Evolutionary conservation across 2,797 vertebrate genomes (phyloP).

Genomic region (Anguilla marmorata): DNA sequence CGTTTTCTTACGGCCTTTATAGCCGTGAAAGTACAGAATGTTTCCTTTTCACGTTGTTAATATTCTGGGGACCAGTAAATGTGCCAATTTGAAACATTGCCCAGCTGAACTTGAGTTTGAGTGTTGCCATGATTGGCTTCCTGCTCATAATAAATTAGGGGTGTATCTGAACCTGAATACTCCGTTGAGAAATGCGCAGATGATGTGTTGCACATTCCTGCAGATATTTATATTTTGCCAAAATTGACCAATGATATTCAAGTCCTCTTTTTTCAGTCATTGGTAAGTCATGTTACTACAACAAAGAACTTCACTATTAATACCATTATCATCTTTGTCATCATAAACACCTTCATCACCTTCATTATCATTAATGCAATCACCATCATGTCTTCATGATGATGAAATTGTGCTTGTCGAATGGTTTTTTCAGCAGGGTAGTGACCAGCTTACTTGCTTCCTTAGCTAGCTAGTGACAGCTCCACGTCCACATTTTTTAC

Average conservation of each 20-base stretch:
- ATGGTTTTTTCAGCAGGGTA: not conserved
- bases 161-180: not conserved
- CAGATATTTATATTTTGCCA: not conserved
- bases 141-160: not conserved
- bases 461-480: not conserved
- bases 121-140: constrained; percentile 30
- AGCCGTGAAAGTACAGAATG: constrained; percentile 25
- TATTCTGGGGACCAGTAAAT: constrained; percentile 25
- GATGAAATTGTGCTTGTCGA: not conserved
- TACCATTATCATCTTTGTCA: not conserved
- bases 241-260: not conserved
- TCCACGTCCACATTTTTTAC: not conserved
- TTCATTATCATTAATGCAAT: not conserved
- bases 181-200: not conserved
- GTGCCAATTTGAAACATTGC: constrained; percentile 30
- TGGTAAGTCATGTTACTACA: not conserved
- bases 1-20: not conserved
- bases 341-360: not conserved
- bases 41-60: constrained; percentile 5
- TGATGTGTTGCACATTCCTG: not conserved
- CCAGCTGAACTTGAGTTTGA: constrained; percentile 18
- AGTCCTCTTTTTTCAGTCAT: not conserved
- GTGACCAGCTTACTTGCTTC: not conserved
- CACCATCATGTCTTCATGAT: not conserved
- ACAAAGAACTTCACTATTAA: not conserved